Evolutionary conservation across 2,888 invertebrate genomes (phyloP).

Genomic region (Nineta flava): DNA sequence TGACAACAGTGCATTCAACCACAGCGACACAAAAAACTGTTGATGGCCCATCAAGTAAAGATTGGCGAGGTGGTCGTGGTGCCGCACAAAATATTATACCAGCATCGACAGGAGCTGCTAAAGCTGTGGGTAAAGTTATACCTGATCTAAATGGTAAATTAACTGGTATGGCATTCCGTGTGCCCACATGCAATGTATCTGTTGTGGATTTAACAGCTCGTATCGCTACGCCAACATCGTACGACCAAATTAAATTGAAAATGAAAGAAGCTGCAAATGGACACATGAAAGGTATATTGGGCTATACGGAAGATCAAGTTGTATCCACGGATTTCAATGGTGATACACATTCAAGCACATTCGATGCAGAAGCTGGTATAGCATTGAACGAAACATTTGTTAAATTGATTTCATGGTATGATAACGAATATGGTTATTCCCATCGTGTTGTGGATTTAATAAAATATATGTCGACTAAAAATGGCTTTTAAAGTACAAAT

Average conservation of each 20-base stretch:
- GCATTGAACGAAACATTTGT: constrained; percentile 59
- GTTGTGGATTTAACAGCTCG: constrained; percentile 64
- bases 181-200: constrained; percentile 67
- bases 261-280: constrained; percentile 57
- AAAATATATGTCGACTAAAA: constrained; percentile 15
- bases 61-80: constrained; percentile 54
- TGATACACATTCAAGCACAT: constrained; percentile 52
- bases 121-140: constrained; percentile 70
- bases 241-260: constrained; percentile 79
- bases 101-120: constrained; percentile 58
- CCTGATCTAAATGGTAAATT: constrained; percentile 62
- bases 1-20: constrained; percentile 68
- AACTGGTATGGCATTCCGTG: constrained; percentile 67
- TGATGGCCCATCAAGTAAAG: constrained; percentile 41
- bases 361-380: constrained; percentile 66
- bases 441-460: constrained; percentile 65
- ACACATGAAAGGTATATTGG: constrained; percentile 42
- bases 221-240: constrained; percentile 68
- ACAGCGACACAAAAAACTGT: constrained; percentile 64
- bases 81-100: constrained; percentile 61
- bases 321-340: constrained; percentile 56
- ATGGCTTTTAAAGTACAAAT: neutral
- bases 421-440: constrained; percentile 77
- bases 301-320: constrained; percentile 53
- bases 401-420: constrained; percentile 77